phyloP scores from a whole-genome alignment of 2,888 invertebrate genomes.

The Argyra leucocephala region DNA sequence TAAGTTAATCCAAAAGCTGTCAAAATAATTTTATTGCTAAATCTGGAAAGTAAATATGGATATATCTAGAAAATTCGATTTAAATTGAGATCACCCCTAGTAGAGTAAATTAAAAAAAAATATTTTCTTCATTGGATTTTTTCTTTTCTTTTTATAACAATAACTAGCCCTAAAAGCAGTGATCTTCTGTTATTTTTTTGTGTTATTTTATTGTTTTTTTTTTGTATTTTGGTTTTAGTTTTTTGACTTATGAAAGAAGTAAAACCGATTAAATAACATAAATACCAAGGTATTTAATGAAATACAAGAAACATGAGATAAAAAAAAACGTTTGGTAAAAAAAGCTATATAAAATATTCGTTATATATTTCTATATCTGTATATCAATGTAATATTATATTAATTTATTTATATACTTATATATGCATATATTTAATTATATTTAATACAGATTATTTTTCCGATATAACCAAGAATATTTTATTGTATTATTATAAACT shows the following conservation, averaged over 20 bases:
- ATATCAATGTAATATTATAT: not conserved
- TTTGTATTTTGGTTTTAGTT: not conserved
- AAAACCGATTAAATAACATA: slow-evolving; percentile 6
- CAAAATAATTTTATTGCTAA: too few species aligned
- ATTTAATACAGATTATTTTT: not conserved
- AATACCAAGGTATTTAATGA: slow-evolving; percentile 6
- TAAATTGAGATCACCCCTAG: not conserved
- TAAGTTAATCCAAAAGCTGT: too few species aligned
- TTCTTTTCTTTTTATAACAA: not conserved
- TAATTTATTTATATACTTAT: not conserved
- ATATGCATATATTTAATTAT: not conserved
- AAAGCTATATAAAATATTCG: not conserved
- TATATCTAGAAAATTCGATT: too few species aligned
- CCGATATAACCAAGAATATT: not conserved
- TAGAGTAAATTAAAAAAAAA: not conserved
- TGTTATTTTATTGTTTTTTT: not conserved
- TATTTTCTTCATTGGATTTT: not conserved
- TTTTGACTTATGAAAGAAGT: slow-evolving; percentile 2
- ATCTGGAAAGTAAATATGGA: too few species aligned
- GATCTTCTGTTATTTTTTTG: not conserved
- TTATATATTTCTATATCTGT: not conserved
- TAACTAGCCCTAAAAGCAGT: not conserved
- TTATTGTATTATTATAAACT: too few species aligned
- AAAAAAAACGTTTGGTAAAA: not conserved
- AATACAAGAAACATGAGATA: slow-evolving; percentile 1